Evolutionary conservation across 2,113 vertebrate species (phyloP), one percentile per base, ranked within the genome.

Genomic region (Xenus cinereus): DNA sequence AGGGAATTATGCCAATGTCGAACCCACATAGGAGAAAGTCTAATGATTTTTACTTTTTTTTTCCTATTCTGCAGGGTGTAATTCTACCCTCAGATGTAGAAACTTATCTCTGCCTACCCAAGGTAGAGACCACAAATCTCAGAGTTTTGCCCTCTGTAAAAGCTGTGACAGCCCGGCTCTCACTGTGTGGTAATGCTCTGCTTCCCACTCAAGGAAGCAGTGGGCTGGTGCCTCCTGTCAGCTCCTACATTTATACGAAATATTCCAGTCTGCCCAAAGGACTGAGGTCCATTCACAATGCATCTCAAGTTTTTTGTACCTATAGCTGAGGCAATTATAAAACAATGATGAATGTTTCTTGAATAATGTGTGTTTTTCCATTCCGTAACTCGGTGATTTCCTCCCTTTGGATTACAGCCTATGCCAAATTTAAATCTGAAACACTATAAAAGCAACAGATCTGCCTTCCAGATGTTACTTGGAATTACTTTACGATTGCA

Each of bases 381-480:
- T 87, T 87, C 64, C 62, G 13, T 73, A 81, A 72, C 45, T 41
- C 53, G 20, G 21, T 68, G 56, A 90, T 90, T 87, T 93, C 69
- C 54, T 81, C 45, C 48, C 32, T 84, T 94, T 75, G 62, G 89
- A 73, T 87, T 92, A 82, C 8, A 68, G 24, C 6, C 28, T 56
- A 32, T 79, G 41, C 62, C 66, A 87, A 89, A 79, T 92, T 86
- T 89, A 89, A 93, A 95, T 81, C 80, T 30, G 24, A 85, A 94
- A 64, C 35, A 26, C 66, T 79, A 7, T 51, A 76, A 93, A 94
- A 87, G 77, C 32, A 77, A 72, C 33, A 89, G 41, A 92, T 76
- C 80, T 89, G 86, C 77, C 77, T 89, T 89, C 77, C 84, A 95
- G 81, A 92, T 89, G 69, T 92, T 91, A 14, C 21, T 78, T 71